Conservation (phyloP, 2,113 vertebrate genomes). For the Craseonycteris thonglongyai region DNA sequence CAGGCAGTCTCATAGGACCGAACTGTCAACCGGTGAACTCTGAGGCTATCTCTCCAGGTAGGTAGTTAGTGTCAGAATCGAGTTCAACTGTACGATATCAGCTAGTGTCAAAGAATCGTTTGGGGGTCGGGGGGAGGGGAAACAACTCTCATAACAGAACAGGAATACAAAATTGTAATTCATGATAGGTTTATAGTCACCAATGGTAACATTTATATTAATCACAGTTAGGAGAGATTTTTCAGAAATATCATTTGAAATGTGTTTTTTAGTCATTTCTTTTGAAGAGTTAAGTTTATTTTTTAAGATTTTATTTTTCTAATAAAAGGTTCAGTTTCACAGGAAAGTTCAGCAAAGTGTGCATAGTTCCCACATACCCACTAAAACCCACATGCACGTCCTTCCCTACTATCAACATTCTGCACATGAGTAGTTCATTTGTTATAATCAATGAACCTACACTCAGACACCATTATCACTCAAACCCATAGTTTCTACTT, state of each 20-base stretch:
- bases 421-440: not conserved
- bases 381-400: rapidly evolving
- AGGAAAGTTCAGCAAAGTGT: not conserved
- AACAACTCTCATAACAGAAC: not conserved
- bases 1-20: not conserved
- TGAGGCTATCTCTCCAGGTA: not conserved
- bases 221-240: not conserved
- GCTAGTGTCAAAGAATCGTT: not conserved
- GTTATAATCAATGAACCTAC: not conserved
- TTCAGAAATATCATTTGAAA: not conserved
- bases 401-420: not conserved
- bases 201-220: not conserved
- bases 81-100: not conserved
- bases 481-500: not conserved
- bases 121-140: no score
- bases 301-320: not conserved
- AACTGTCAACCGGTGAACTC: not conserved
- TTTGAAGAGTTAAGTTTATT: not conserved
- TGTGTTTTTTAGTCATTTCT: not conserved
- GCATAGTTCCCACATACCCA: not conserved
- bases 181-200: not conserved
- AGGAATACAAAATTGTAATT: not conserved
- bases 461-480: no score
- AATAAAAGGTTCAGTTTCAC: not conserved
- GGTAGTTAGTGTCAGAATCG: not conserved